Evolutionary conservation across 1,140 invertebrate species (phyloP).

Genomic region (Euglossa dilemma): DNA sequence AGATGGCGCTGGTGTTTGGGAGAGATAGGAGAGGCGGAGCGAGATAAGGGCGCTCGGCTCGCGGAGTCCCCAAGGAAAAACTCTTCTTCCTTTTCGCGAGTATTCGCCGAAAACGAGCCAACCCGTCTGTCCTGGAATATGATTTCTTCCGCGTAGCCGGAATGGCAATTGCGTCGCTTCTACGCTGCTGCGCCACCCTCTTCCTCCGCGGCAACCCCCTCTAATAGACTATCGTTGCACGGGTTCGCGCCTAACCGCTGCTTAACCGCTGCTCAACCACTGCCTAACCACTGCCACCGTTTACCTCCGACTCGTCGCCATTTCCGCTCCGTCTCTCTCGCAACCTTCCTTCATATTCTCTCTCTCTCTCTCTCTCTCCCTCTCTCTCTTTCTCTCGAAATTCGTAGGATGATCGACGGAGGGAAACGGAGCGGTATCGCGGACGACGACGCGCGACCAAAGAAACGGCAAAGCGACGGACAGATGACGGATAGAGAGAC

Average conservation of each 20-base stretch:
- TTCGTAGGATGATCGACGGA: too few species aligned
- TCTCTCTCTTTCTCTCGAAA: neutral
- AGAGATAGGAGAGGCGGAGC: slow-evolving; percentile 23
- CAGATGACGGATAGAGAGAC: too few species aligned
- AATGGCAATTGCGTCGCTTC: slow-evolving; percentile 69
- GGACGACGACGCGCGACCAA: too few species aligned
- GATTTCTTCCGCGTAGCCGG: slow-evolving; percentile 69
- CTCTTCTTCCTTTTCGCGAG: slow-evolving; percentile 39
- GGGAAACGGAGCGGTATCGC: too few species aligned
- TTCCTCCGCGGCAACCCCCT: neutral
- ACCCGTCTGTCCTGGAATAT: slow-evolving; percentile 38
- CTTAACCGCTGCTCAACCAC: too few species aligned
- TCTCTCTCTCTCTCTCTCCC: neutral
- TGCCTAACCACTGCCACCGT: neutral
- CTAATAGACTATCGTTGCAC: too few species aligned
- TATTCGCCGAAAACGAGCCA: slow-evolving; percentile 23
- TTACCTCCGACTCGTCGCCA: neutral
- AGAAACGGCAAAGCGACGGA: too few species aligned
- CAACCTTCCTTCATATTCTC: neutral
- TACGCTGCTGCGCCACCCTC: neutral
- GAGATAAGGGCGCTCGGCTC: slow-evolving; percentile 35
- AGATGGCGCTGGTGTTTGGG: slow-evolving; percentile 17
- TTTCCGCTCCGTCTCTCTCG: neutral
- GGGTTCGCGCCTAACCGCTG: too few species aligned
- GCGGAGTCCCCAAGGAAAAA: slow-evolving; percentile 34